Base-by-base conservation (phyloP, 2,797 vertebrate species). In the Phalloptychus januarius region DNA sequence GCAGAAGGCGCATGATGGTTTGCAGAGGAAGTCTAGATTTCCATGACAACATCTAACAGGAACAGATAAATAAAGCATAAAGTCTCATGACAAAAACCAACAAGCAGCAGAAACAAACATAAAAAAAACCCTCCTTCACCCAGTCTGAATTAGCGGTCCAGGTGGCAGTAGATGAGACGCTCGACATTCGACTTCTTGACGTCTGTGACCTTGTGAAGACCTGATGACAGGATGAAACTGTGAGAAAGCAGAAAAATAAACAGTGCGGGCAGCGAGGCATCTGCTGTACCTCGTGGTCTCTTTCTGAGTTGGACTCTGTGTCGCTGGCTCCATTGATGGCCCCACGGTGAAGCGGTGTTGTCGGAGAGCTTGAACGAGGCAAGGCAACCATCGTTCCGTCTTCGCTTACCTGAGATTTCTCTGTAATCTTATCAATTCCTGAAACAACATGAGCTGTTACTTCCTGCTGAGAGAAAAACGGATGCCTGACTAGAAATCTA, bases 1-100 rank as follows among this genome's bases (percentile, higher is more conserved):
- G 98, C 11, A 99, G 91, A 71, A 99, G 95, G 31, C 98, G 76
- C 98, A 99, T 99, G 93, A 99, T 99, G 83, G 98, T 99, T 93
- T 99, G 98, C 23, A 99, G 93, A 0, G 98, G 98, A 76, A 99
- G 96, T 85, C 97, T 99, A 0, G 95, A 92, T 89, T 99, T 99
- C 98, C 98, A 99, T 15, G 97, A 97, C 72, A 95, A 86, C 73
- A 97, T 96, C 98, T 99, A 92, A 44, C 50, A 52, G 50, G 25
- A 28, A 45, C 38, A 72, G 45, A 71, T 0, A 20, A 25, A 46
- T 0, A 46, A 48, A 1, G 42, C 54, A 63, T 44, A 36, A 65
- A 2, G 12, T 44, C 46, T 72, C 44, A 18, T 5, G 28, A 7
- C 12, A 71, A 52, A 76, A 58, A 33, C 12, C 0, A 40, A n/a